These are phyloP conservation scores for Atherix ibis DNA, from an alignment of 2,888 invertebrate species.

Conservation along the genomic window DNA sequence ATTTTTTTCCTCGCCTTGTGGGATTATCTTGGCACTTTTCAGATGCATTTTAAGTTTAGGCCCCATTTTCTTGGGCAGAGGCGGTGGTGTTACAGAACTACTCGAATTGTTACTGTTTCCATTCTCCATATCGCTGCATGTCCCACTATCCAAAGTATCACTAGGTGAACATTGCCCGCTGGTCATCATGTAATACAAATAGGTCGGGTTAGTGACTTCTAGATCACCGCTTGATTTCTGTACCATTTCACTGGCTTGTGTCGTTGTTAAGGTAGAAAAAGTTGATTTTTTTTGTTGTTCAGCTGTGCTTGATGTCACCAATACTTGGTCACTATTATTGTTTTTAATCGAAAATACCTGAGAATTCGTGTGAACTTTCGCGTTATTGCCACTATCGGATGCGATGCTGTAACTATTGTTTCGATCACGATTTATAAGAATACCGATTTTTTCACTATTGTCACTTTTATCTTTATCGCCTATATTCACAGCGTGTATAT, in stretches of 20 bases:
- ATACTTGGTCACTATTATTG: too few species aligned
- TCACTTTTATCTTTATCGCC: too few species aligned
- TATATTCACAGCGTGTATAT: too few species aligned
- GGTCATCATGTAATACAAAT: constrained; percentile 41
- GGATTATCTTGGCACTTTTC: constrained; percentile 6
- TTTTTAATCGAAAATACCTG: too few species aligned
- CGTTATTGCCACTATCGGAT: too few species aligned
- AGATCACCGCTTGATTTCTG: constrained; percentile 19
- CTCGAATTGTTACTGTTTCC: constrained; percentile 13
- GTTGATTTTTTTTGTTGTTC: constrained; percentile 2
- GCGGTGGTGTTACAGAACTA: constrained; percentile 35
- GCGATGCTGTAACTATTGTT: too few species aligned
- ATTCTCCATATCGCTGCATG: constrained; percentile 63
- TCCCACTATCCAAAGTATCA: constrained; percentile 70
- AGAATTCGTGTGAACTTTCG: too few species aligned
- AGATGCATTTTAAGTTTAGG: constrained; percentile 23
- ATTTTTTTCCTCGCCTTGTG: constrained; percentile 1
- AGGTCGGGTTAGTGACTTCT: constrained; percentile 22
- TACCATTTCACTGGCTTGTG: constrained; percentile 16
- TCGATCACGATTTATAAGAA: too few species aligned
- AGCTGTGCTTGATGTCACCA: too few species aligned
- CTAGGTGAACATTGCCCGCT: constrained; percentile 70
- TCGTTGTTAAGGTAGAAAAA: constrained; percentile 6
- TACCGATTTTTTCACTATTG: too few species aligned
- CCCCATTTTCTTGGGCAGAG: constrained; percentile 48